Evolutionary conservation across 2,797 vertebrate genomes (phyloP).

Genomic region (Neomorphus geoffroyi): DNA sequence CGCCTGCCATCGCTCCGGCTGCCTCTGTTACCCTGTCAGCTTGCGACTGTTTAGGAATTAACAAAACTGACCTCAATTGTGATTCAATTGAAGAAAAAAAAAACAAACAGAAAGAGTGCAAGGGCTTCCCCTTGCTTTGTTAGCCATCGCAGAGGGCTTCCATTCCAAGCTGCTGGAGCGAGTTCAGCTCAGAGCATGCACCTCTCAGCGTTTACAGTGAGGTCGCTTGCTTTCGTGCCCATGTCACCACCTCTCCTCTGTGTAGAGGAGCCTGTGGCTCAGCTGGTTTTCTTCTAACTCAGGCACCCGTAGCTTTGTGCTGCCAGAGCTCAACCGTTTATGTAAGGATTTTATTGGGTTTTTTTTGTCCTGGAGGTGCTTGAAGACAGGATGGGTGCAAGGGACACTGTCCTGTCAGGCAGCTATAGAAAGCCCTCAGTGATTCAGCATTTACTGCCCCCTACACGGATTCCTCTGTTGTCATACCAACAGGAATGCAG

Average conservation of each 20-base stretch:
- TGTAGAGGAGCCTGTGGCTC: background rate
- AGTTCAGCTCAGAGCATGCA: background rate
- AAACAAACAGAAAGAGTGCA: too few species aligned
- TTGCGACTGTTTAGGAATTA: background rate
- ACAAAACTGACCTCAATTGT: background rate
- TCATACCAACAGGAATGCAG: slow-evolving; percentile 40
- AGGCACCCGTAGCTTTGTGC: background rate
- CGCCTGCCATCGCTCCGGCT: background rate
- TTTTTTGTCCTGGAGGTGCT: background rate
- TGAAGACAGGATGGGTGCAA: background rate
- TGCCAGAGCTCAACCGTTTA: background rate
- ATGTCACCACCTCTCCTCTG: background rate
- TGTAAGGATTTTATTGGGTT: fast-evolving
- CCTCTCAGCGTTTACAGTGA: background rate
- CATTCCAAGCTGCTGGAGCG: background rate
- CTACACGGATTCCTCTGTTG: slow-evolving; percentile 39
- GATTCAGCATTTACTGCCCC: slow-evolving; percentile 53
- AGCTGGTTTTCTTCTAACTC: background rate
- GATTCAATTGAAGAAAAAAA: background rate
- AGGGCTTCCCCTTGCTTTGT: too few species aligned
- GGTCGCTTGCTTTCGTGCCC: background rate
- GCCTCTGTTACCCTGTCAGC: background rate
- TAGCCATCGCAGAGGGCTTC: background rate
- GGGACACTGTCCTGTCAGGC: slow-evolving; percentile 44
- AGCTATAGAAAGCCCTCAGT: slow-evolving; percentile 28